A percentile compares a stretch with the other conserved stretches of the same genome.
These are phyloP conservation scores for Tupaia chinensis DNA, from an alignment of 2,113 vertebrate genomes.

Conservation along the genomic window DNA sequence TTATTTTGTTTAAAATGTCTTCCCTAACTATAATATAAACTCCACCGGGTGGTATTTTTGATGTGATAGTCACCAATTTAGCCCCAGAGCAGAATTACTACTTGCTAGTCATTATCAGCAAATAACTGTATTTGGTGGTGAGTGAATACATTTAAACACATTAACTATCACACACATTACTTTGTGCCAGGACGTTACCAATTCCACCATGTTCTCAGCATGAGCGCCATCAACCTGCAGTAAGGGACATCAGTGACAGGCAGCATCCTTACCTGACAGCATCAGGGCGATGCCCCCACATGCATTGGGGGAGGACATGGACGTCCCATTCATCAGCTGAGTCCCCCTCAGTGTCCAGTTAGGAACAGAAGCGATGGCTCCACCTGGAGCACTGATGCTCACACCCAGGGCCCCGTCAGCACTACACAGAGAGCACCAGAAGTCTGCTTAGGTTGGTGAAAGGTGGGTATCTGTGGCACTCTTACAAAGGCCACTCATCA, in stretches of 20 bases:
- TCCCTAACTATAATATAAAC: background rate
- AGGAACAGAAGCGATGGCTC: constrained; percentile 98
- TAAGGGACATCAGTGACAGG: background rate
- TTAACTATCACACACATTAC: background rate
- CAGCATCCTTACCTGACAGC: constrained; percentile 92
- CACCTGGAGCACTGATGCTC: constrained; percentile 97
- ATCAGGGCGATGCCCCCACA: constrained; percentile 97
- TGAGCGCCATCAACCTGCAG: background rate
- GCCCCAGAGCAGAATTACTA: background rate
- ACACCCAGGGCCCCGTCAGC: constrained; percentile 97
- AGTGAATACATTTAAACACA: background rate
- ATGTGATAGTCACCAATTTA: background rate
- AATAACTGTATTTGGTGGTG: background rate
- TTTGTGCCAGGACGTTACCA: background rate
- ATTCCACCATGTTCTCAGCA: background rate
- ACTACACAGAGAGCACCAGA: constrained; percentile 80
- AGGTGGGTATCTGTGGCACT: background rate
- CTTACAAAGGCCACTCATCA: background rate
- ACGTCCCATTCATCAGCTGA: constrained; percentile 99
- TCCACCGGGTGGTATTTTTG: background rate
- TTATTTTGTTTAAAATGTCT: background rate
- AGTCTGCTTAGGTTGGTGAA: background rate
- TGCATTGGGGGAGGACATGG: constrained; percentile 99
- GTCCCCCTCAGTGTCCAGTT: constrained; percentile 99
- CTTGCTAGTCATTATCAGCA: background rate